These are phyloP conservation scores for Conus ventricosus DNA, from an alignment of 1,140 invertebrate genomes.

Conservation along the genomic window DNA sequence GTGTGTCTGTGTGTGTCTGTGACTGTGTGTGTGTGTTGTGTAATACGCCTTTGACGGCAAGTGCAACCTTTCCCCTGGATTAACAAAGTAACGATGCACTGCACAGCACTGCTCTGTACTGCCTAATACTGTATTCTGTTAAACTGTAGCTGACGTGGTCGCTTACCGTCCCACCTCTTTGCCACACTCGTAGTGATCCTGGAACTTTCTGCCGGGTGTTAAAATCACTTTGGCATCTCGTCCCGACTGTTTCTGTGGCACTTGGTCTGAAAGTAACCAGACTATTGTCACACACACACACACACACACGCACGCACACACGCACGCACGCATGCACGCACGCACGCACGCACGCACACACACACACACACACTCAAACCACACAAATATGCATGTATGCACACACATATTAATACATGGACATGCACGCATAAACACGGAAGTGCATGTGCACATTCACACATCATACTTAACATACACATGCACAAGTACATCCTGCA, in stretches of 20 bases:
- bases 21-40: too few relatives aligned
- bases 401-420: neutral
- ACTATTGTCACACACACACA: neutral
- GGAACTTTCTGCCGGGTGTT: constrained; percentile 59
- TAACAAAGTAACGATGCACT: too few relatives aligned
- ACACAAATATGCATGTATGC: too few relatives aligned
- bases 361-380: neutral
- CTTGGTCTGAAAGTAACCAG: neutral
- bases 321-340: neutral
- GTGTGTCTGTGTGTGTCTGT: too few relatives aligned
- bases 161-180: constrained; percentile 74
- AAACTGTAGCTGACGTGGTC: neutral
- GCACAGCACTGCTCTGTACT: too few relatives aligned
- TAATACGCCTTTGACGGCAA: too few relatives aligned
- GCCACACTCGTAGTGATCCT: constrained; percentile 68
- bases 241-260: neutral
- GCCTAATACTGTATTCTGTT: too few relatives aligned
- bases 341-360: neutral
- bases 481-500: neutral
- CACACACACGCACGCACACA: neutral
- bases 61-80: too few relatives aligned
- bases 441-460: neutral
- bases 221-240: constrained; percentile 19
- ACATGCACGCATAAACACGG: neutral
- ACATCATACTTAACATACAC: neutral